Conservation (phyloP, 2,797 vertebrate species). For the Mus spretus region DNA sequence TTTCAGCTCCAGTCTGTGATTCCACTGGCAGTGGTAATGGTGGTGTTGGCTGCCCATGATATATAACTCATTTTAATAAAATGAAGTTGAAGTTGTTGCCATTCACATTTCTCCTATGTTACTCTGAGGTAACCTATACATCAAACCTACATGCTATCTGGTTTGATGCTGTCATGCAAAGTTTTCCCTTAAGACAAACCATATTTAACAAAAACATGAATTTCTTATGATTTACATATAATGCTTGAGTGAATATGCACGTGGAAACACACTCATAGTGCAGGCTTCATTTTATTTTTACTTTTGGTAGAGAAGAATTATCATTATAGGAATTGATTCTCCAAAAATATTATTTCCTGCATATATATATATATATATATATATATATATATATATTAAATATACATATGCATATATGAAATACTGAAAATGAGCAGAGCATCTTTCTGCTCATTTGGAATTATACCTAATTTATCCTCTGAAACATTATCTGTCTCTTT, state of each 20-base stretch:
- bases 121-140: neutral
- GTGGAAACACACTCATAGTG: neutral
- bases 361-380: neutral
- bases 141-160: neutral
- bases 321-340: slow-evolving; percentile 11
- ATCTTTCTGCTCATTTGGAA: slow-evolving; percentile 9
- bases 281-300: neutral
- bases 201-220: neutral
- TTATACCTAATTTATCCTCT: slow-evolving; percentile 78
- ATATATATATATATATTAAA: neutral
- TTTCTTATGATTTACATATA: neutral
- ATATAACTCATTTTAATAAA: neutral
- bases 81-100: neutral
- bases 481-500: slow-evolving; percentile 70
- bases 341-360: neutral
- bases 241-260: accelerated
- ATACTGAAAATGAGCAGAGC: neutral
- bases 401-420: neutral
- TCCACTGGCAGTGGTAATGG: neutral
- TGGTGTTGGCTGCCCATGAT: neutral
- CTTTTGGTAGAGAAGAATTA: neutral
- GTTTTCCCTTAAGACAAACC: neutral
- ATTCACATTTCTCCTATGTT: neutral
- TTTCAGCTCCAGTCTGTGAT: neutral
- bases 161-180: slow-evolving; percentile 24